These are phyloP conservation scores for Tetragnatha montana DNA, from an alignment of 2,888 invertebrate genomes.

Conservation along the genomic window DNA sequence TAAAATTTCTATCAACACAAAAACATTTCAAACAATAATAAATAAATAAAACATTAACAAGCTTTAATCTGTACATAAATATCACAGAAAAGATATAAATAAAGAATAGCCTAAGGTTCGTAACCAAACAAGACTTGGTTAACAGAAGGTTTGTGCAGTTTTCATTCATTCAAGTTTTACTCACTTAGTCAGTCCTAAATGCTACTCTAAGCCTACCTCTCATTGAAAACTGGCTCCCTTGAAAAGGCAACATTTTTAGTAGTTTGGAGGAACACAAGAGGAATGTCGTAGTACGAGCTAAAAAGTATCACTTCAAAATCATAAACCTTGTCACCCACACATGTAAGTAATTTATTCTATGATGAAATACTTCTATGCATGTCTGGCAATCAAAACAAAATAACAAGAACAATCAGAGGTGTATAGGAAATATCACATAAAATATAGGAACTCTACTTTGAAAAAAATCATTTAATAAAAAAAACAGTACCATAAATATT, in stretches of 20 bases:
- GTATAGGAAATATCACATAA: neutral
- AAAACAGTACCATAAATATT: neutral
- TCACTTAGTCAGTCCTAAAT: slow-evolving; percentile 27
- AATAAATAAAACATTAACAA: slow-evolving; percentile 24
- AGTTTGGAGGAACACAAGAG: slow-evolving; percentile 10
- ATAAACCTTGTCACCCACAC: neutral
- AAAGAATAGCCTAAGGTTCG: slow-evolving; percentile 21
- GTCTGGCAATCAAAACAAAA: neutral
- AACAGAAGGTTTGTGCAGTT: slow-evolving; percentile 51
- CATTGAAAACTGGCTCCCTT: slow-evolving; percentile 15
- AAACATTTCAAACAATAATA: slow-evolving; percentile 29
- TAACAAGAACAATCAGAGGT: neutral
- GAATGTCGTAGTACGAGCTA: neutral
- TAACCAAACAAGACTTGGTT: neutral
- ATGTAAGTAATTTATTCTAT: neutral
- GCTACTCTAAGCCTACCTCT: slow-evolving; percentile 25
- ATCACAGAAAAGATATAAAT: slow-evolving; percentile 54
- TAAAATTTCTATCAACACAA: slow-evolving; percentile 50
- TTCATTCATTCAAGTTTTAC: slow-evolving; percentile 39
- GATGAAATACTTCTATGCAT: neutral
- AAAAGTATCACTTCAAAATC: neutral
- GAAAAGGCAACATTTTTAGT: slow-evolving; percentile 40
- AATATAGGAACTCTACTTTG: neutral
- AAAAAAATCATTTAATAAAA: neutral
- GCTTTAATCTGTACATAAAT: slow-evolving; percentile 33